These are phyloP conservation scores for Microplitis deprimator DNA, from an alignment of 2,888 invertebrate species.

Conservation along the genomic window DNA sequence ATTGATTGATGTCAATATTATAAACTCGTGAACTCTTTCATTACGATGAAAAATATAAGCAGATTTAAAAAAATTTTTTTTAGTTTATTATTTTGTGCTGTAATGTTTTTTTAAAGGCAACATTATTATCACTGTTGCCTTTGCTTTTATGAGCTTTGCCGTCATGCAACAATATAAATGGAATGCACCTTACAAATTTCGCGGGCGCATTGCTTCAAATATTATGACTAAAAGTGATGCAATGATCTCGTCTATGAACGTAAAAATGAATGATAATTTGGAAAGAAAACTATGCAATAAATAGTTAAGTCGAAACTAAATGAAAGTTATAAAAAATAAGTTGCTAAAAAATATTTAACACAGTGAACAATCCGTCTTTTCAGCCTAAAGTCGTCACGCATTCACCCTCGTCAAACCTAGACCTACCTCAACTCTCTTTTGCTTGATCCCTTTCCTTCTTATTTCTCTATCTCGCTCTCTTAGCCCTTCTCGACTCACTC, in stretches of 20 bases:
- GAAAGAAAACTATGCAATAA: background rate
- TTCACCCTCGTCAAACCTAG: constrained; percentile 62
- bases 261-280: background rate
- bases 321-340: background rate
- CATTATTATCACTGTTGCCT: constrained; percentile 52
- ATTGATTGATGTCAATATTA: too few species aligned
- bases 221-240: constrained; percentile 12
- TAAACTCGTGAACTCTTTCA: too few species aligned
- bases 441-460: constrained; percentile 48
- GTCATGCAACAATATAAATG: constrained; percentile 53
- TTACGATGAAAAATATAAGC: too few species aligned
- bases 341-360: background rate
- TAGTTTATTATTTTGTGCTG: constrained; percentile 41
- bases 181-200: constrained; percentile 52
- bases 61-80: constrained; percentile 22
- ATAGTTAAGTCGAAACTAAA: background rate
- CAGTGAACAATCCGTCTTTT: constrained; percentile 31
- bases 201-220: constrained; percentile 31
- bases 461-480: constrained; percentile 41
- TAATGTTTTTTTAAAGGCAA: constrained; percentile 48
- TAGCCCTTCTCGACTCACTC: constrained; percentile 39
- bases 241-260: constrained; percentile 36
- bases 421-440: constrained; percentile 56
- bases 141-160: constrained; percentile 56
- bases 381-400: constrained; percentile 62